Evolutionary conservation across 2,888 invertebrate genomes (phyloP), one percentile per base, ranked within the genome.

Genomic region (Neria commutata): DNA sequence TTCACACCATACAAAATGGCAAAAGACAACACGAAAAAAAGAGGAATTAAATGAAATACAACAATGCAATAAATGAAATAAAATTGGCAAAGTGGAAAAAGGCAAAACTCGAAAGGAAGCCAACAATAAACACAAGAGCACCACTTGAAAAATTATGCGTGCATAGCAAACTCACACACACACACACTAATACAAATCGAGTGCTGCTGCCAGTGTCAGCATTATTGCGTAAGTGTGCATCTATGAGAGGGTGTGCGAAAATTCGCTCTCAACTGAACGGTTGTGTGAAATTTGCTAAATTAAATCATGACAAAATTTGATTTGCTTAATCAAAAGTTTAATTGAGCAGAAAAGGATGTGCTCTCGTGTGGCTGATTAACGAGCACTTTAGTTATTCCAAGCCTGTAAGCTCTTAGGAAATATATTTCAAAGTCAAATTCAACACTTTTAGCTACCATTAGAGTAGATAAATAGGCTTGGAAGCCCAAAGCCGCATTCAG

Each of bases 1-100:
- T 73, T 62, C 72, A 63, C 72, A 73, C 60, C 65, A 64, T 66
- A 69, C 68, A 58, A 62, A n/a, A n/a, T n/a, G n/a, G n/a, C n/a
- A n/a, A n/a, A n/a, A n/a, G n/a, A n/a, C n/a, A n/a, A n/a, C n/a
- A n/a, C n/a, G 42, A 4, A 37, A n/a, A 4, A 37, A 11, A 29
- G 29, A 6, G 29, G 29, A 11, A 29, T 11, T n/a, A n/a, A 29
- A 29, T 29, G 11, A 29, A 29, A 29, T 11, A 29, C 29, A 29
- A 29, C 29, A 8, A 11, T 29, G 11, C 6, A 29, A 29, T 11
- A 29, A 6, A 29, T n/a, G n/a, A n/a, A n/a, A n/a, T n/a, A 29
- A 29, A 29, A 11, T 29, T 11, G 29, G 11, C 29, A 11, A 29
- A 29, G 29, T 29, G 29, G 11, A 6, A 11, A 29, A 29, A 11